Conservation (phyloP, 1,140 invertebrate species). For the Formica selysi region DNA sequence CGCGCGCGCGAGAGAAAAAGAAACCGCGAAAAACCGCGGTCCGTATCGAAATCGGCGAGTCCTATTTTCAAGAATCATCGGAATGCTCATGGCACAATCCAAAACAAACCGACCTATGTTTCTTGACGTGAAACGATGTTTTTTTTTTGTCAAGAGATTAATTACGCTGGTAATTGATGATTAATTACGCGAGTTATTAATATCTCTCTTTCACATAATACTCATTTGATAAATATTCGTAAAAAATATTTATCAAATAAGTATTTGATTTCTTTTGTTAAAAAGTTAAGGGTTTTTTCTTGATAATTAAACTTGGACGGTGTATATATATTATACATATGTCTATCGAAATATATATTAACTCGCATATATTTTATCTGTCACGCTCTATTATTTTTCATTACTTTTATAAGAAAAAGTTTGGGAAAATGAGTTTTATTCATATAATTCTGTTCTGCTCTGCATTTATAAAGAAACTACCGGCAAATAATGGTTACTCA, state of each 20-base stretch:
- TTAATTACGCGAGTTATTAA: slow-evolving; percentile 19
- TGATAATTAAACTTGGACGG: not conserved
- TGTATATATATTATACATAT: not conserved
- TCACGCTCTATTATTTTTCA: not conserved
- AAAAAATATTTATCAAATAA: not conserved
- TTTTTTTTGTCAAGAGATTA: not conserved
- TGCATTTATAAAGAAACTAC: not conserved
- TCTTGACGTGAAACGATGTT: not conserved
- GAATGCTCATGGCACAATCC: slow-evolving; percentile 38
- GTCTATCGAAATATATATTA: not conserved
- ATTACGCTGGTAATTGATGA: not conserved
- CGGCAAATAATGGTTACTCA: not conserved
- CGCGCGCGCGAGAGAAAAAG: slow-evolving; percentile 66
- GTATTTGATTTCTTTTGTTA: no score
- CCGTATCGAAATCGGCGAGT: slow-evolving; percentile 65
- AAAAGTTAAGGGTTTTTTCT: not conserved
- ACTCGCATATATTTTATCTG: not conserved
- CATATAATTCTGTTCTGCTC: not conserved
- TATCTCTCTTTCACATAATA: not conserved
- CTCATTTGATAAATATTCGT: slow-evolving; percentile 8
- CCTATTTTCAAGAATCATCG: slow-evolving; percentile 57
- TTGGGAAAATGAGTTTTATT: not conserved
- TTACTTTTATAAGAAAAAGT: not conserved
- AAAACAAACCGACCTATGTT: slow-evolving; percentile 18
- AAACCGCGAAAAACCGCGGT: slow-evolving; percentile 41